These are phyloP conservation scores for Phthorimaea operculella DNA, from an alignment of 1,140 invertebrate genomes.

Conservation along the genomic window DNA sequence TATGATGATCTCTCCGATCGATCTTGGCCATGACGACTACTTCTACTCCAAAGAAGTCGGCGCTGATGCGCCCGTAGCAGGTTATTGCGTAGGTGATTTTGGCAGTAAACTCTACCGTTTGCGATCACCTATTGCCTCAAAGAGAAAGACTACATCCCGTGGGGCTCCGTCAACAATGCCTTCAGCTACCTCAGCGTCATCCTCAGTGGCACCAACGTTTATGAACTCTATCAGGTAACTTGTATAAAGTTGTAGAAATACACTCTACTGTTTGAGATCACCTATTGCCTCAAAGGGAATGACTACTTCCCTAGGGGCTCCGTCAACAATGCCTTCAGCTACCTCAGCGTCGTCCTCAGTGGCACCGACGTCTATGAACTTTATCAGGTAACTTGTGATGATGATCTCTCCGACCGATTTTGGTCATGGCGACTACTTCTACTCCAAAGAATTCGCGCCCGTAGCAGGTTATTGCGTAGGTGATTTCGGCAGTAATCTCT, in stretches of 20 bases:
- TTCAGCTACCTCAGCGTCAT: conserved; percentile 46
- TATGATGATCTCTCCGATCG: no score
- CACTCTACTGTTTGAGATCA: conserved; percentile 54
- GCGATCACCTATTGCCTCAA: conserved; percentile 68
- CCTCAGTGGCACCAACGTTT: conserved; percentile 32
- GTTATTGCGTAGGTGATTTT: no score
- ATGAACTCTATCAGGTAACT: conserved; percentile 37
- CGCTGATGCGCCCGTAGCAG: no score
- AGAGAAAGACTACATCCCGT: conserved; percentile 72
- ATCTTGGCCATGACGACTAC: no score
- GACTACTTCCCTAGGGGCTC: conserved; percentile 73
- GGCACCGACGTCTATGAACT: conserved; percentile 26
- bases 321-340: conserved; percentile 50
- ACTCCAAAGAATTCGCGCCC: no score
- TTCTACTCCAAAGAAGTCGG: no score
- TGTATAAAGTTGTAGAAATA: conserved; percentile 46
- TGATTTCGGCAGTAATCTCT: no score
- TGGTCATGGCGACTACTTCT: no score
- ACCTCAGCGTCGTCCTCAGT: conserved; percentile 45
- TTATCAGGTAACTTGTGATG: conserved; percentile 35
- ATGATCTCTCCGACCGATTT: no score
- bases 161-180: conserved; percentile 65
- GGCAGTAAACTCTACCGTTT: conserved; percentile 54
- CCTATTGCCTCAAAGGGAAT: conserved; percentile 69
- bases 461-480: no score